Evolutionary conservation across 2,797 vertebrate genomes (phyloP), one percentile per base, ranked within the genome.

Genomic region (Diglossa cyanea): DNA sequence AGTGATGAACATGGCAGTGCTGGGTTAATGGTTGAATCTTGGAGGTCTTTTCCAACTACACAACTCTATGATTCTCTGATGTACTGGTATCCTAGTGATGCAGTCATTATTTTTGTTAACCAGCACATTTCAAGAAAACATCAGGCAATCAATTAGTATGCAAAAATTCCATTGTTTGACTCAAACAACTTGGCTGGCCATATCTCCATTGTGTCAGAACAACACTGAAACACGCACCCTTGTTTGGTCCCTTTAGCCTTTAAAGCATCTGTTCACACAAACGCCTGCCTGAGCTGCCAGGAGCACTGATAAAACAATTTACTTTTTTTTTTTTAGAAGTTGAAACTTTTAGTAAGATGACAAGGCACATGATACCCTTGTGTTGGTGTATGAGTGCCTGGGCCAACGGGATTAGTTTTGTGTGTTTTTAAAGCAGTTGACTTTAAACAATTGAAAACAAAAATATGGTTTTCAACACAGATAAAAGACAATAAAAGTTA

Each of bases 331-430:
- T 51, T 26, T 54, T 4, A 60, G 19, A 62, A 62, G 21, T 23
- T 53, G 51, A 42, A 74, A 6, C 23, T 86, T 90, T 53, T 17
- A 23, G 47, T 60, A 86, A 57, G 28, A 17, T 17, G 50, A 77
- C n/a, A 75, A 66, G 60, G 53, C 18, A 35, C 1, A 1, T 0
- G 2, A 39, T 35, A 44, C 39, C 17, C 55, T 44, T 2, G 1
- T 14, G 14, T 18, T 39, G 48, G 62, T 30, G 5, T 7, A 14
- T 2, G 23, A 55, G 33, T 11, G 24, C 16, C 35, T 72, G 28
- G 35, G 61, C 51, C 58, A 68, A 70, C 25, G 40, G 13, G 6
- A 1, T 26, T 57, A 17, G 13, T 1, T 57, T 78, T 88, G 30
- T 40, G 17, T 18, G 33, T 13, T 60, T 75, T 79, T 77, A 31